Conservation (phyloP, 37 sponge, comb jelly and placozoan species). For the Hormiphora californensis region DNA sequence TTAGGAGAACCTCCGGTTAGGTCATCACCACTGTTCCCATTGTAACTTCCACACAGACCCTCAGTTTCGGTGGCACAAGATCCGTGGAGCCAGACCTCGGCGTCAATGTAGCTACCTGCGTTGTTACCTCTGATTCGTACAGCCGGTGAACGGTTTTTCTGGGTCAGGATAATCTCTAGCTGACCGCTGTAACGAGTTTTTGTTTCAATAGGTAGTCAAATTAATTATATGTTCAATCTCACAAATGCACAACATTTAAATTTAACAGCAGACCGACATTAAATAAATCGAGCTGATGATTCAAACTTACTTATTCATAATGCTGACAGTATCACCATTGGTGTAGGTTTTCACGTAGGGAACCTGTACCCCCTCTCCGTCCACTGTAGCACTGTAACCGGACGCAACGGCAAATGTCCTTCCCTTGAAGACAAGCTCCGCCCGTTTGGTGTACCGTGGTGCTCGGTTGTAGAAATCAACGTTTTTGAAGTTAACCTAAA, state of each 20-base stretch:
- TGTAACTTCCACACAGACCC: constrained; percentile 38
- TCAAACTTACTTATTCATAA: no score
- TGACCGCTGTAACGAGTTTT: no score
- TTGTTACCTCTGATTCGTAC: not conserved
- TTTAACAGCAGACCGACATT: no score
- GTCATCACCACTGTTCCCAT: not conserved
- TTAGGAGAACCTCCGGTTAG: not conserved
- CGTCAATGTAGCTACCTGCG: not conserved
- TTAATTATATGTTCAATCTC: no score
- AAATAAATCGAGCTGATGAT: no score
- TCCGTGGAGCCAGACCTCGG: constrained; percentile 1
- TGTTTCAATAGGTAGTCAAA: no score
- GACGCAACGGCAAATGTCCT: not conserved
- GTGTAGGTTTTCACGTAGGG: constrained; percentile 1
- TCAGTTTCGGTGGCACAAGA: not conserved
- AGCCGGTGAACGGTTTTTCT: constrained; percentile 1
- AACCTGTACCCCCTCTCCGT: not conserved
- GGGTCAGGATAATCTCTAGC: not conserved
- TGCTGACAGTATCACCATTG: not conserved
- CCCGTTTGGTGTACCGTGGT: not conserved
- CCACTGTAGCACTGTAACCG: not conserved
- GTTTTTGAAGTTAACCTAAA: constrained; percentile 25
- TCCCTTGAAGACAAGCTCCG: not conserved
- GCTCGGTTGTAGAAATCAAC: not conserved
- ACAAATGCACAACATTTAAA: no score